Conservation (phyloP, 2,797 vertebrate species). For the Argentina silus region DNA sequence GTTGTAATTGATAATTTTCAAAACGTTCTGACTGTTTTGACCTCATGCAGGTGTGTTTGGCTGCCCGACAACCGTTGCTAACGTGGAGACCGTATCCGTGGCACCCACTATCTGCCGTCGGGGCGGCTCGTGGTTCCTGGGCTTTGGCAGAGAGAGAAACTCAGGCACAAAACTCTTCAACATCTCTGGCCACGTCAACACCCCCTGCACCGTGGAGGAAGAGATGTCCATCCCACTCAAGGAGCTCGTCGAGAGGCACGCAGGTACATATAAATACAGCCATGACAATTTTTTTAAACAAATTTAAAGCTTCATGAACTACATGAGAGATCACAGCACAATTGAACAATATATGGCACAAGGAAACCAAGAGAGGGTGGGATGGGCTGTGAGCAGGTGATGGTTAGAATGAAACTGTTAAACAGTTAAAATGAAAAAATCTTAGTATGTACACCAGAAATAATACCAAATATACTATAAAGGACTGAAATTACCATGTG, state of each 20-base stretch:
- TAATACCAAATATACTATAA: no score
- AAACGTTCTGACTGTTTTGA: not conserved
- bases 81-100: constrained; percentile 91
- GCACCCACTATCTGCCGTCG: constrained; percentile 91
- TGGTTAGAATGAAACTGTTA: no score
- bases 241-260: constrained; percentile 90
- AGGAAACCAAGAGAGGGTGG: no score
- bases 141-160: constrained; percentile 91
- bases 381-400: no score
- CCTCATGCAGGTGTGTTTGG: constrained; percentile 84
- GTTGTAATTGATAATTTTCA: not conserved
- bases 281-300: not conserved
- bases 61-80: constrained; percentile 91
- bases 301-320: not conserved
- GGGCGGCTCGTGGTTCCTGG: constrained; percentile 85
- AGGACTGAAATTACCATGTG: no score
- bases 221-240: constrained; percentile 90
- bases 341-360: no score
- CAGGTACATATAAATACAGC: constrained; percentile 70
- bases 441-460: no score
- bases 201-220: constrained; percentile 90
- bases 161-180: constrained; percentile 94
- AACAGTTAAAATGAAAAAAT: no score
- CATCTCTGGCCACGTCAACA: constrained; percentile 91
- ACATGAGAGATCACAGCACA: no score